phyloP scores from a whole-genome alignment of 2,797 vertebrate genomes.

The Phrynocephalus forsythii region DNA sequence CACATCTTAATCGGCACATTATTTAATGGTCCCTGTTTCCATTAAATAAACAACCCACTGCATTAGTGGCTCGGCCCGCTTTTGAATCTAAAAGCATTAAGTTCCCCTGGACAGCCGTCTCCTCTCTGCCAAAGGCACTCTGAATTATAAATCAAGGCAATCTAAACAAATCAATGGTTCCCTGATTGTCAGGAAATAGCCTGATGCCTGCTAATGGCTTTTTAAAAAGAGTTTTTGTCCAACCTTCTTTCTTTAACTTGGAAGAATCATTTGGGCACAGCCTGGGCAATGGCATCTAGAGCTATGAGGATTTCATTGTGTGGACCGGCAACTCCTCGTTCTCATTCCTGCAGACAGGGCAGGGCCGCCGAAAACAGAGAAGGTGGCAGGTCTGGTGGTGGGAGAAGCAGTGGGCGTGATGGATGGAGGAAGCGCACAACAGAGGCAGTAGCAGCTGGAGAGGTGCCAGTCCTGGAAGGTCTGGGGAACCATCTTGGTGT shows the following conservation, averaged over 20 bases:
- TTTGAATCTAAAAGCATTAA: constrained; percentile 58
- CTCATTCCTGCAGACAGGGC: not conserved
- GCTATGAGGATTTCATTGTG: not conserved
- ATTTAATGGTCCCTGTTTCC: constrained; percentile 67
- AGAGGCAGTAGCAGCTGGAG: not conserved
- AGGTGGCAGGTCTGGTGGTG: not conserved
- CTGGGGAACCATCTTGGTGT: too few species aligned
- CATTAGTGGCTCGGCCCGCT: constrained; percentile 63
- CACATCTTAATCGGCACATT: constrained; percentile 69
- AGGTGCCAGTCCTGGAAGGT: not conserved
- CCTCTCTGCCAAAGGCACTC: constrained; percentile 43
- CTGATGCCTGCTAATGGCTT: constrained; percentile 42
- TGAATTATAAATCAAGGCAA: constrained; percentile 64
- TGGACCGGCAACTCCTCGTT: not conserved
- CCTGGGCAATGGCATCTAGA: not conserved
- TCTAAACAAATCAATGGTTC: constrained; percentile 52
- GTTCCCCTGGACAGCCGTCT: constrained; percentile 55
- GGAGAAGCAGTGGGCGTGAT: not conserved
- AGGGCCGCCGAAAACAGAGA: not conserved
- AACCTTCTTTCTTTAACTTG: constrained; percentile 16
- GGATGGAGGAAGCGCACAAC: not conserved
- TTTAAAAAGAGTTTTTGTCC: constrained; percentile 28
- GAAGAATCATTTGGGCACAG: constrained; percentile 29
- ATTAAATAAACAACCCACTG: constrained; percentile 65
- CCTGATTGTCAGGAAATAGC: constrained; percentile 58